These are phyloP conservation scores for Odontesthes bonariensis DNA, from an alignment of 2,113 vertebrate species.

Conservation along the genomic window DNA sequence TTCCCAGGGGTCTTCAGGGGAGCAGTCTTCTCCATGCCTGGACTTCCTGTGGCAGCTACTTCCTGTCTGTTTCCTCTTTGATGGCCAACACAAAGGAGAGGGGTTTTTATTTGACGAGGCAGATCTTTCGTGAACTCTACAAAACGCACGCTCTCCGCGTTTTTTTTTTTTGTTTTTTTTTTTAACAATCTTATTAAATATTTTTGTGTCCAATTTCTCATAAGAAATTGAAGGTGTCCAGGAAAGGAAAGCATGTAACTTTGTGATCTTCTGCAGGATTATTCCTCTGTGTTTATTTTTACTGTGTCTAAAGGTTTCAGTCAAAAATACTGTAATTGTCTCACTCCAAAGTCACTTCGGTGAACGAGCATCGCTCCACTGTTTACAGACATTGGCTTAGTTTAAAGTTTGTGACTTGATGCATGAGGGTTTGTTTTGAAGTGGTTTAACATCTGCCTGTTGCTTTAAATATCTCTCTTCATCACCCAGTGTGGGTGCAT, in stretches of 20 bases:
- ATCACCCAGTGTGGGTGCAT: conserved; percentile 20
- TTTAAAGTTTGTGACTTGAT: conserved; percentile 16
- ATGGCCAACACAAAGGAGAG: conserved; percentile 71
- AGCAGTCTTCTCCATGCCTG: conserved; percentile 73
- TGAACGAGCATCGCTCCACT: too few species aligned
- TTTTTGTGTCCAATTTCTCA: background rate
- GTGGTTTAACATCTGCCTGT: conserved; percentile 53
- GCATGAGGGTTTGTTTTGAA: conserved; percentile 20
- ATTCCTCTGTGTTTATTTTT: background rate
- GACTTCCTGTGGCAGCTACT: conserved; percentile 78
- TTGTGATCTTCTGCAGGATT: too few species aligned
- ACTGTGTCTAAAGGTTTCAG: background rate
- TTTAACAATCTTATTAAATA: background rate
- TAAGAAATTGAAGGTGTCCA: background rate
- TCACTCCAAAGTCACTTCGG: background rate
- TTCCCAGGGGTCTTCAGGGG: conserved; percentile 58
- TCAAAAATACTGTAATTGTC: conserved; percentile 1
- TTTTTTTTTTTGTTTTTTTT: background rate
- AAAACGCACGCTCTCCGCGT: background rate
- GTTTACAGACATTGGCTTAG: background rate
- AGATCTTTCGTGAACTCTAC: conserved; percentile 60
- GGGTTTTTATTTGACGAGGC: conserved; percentile 66
- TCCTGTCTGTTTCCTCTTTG: conserved; percentile 81
- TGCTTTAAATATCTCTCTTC: conserved; percentile 64
- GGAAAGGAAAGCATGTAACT: conserved; percentile 1